A percentile compares a stretch with the other conserved stretches of the same genome.
Evolutionary conservation across 2,797 vertebrate species (phyloP).

Genomic region (Anabas testudineus): DNA sequence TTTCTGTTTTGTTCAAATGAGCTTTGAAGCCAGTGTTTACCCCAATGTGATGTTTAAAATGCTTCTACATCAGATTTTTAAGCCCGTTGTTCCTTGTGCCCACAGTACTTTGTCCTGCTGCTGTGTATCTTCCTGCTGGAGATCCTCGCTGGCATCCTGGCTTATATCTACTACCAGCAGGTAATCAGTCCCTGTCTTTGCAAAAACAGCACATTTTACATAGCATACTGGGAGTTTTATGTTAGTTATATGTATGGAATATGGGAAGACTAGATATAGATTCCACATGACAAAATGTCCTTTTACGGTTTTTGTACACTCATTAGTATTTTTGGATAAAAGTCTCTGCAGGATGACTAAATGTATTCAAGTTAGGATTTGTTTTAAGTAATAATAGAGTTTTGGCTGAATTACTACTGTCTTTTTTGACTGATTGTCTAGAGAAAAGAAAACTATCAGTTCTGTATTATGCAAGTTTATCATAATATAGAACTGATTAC

Average conservation of each 20-base stretch:
- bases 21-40: not conserved
- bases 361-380: not conserved
- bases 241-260: not conserved
- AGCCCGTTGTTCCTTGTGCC: slow-evolving; percentile 34
- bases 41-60: slow-evolving; percentile 14
- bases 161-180: slow-evolving; percentile 98
- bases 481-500: not conserved
- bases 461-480: too few species aligned
- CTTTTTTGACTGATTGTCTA: too few species aligned
- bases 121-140: slow-evolving; percentile 96
- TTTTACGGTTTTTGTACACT: too few species aligned
- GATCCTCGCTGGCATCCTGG: slow-evolving; percentile 93
- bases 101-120: slow-evolving; percentile 95
- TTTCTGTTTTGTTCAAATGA: not conserved
- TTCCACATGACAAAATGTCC: not conserved
- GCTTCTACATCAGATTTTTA: slow-evolving; percentile 1
- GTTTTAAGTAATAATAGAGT: not conserved
- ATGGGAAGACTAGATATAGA: not conserved
- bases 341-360: too few species aligned
- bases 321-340: too few species aligned
- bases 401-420: not conserved
- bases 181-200: slow-evolving; percentile 77
- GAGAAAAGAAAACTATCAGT: not conserved
- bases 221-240: not conserved
- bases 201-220: not conserved